Base-by-base conservation (phyloP, 2,888 invertebrate species). In the Lamproptera curius region DNA sequence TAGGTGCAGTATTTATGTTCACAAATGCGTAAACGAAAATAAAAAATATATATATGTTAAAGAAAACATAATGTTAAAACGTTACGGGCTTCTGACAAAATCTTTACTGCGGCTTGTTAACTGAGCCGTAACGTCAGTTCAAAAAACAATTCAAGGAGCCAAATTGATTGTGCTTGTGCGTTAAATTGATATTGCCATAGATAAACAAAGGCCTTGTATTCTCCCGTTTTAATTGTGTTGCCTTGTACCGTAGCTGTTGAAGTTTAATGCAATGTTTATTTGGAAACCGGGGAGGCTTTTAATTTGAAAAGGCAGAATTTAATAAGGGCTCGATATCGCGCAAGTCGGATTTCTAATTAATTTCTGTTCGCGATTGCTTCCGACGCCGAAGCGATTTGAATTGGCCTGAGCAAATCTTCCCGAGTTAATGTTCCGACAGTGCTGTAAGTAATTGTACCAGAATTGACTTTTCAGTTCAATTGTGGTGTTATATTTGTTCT, bases 261-360 rank as follows among this genome's bases (percentile, higher is more conserved):
- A 42, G 10, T 16, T 33, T 31, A 31, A 41, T 42, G 11, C 11
- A 11, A 31, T 42, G 42, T 42, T 42, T 42, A 15, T 42, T 42
- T 33, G 17, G 33, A 31, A 20, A 42, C 11, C 13, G 20, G 42
- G 14, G 20, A 42, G 42, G 42, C 33, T 20, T 42, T 42, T 31
- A 33, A 42, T 42, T 42, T 33, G 33, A 33, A 34, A 11, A 34
- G 42, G 17, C 11, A 14, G 42, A 42, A 42, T 42, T 42, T 42
- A 42, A 42, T 42, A 33, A 42, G 13, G 33, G 17, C 42, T 42
- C 42, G 33, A 42, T 42, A 42, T 17, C 42, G 33, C 17, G 14
- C 20, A 31, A 42, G 9, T 42, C 16, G 33, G 33, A 34, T 42
- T 42, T 42, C 42, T 34, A 33, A 42, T 42, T 42, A 42, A 42